phyloP scores from a whole-genome alignment of 2,888 invertebrate genomes.

The Helicoverpa assulta region DNA sequence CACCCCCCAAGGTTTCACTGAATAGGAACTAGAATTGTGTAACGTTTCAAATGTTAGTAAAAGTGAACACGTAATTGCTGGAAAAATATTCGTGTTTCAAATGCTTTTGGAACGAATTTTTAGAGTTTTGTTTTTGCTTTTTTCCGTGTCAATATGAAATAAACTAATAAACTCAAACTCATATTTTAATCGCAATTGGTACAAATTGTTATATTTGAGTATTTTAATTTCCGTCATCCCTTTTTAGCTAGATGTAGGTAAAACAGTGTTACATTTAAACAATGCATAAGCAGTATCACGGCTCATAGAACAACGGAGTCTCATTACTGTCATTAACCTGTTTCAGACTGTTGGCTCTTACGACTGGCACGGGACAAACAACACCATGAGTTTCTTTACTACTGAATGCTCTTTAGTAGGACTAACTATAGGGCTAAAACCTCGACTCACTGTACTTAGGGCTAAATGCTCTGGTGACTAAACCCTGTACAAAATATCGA shows the following conservation, averaged over 20 bases:
- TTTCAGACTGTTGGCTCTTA: constrained; percentile 1
- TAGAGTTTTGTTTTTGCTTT: not conserved
- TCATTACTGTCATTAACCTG: constrained; percentile 1
- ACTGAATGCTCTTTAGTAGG: not conserved
- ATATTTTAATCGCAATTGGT: too few species aligned
- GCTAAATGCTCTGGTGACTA: too few species aligned
- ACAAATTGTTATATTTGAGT: not conserved
- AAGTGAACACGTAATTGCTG: constrained; percentile 1
- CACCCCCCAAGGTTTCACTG: constrained; percentile 55
- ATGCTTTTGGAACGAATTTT: not conserved
- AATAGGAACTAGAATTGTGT: constrained; percentile 29
- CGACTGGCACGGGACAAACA: constrained; percentile 1
- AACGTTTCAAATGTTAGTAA: constrained; percentile 14
- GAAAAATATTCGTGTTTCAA: not conserved
- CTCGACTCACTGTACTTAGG: not conserved
- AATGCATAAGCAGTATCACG: not conserved
- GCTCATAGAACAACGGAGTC: not conserved
- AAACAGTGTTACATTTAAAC: not conserved
- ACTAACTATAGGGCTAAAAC: not conserved
- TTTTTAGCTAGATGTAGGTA: not conserved
- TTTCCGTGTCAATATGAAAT: too few species aligned
- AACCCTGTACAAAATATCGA: too few species aligned
- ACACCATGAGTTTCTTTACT: not conserved
- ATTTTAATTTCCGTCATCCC: not conserved
- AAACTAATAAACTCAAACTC: too few species aligned